Evolutionary conservation across 2,113 vertebrate species (phyloP).

Genomic region (Struthidea cinerea): DNA sequence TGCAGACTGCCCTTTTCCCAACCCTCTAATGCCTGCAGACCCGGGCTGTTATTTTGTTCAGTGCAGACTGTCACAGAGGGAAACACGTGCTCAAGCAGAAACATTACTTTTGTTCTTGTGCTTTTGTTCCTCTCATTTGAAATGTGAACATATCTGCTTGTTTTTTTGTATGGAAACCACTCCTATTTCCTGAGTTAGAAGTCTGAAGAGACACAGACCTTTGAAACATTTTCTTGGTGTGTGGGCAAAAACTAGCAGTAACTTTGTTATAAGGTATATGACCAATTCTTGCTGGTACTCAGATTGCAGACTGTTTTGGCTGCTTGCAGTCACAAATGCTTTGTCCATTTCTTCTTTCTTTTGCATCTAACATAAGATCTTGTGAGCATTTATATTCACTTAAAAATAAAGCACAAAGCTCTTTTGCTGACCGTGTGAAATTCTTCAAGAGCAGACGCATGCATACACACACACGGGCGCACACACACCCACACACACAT

Average conservation of each 20-base stretch:
- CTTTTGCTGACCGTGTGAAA: conserved; percentile 4
- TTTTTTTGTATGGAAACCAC: not conserved
- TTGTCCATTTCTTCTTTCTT: not conserved
- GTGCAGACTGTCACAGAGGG: not conserved
- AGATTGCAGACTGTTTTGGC: not conserved
- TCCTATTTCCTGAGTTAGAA: not conserved
- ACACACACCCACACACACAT: not conserved
- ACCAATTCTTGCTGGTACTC: not conserved
- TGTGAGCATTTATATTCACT: not conserved
- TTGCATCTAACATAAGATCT: not conserved
- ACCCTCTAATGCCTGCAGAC: not conserved
- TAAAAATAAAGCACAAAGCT: not conserved
- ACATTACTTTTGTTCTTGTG: not conserved
- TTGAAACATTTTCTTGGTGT: conserved; percentile 15
- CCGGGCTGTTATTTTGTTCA: not conserved
- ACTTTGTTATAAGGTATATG: not conserved
- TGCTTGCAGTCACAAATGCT: not conserved
- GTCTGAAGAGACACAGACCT: not conserved
- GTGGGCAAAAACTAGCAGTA: conserved; percentile 13
- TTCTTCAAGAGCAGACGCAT: not conserved
- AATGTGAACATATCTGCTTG: not conserved
- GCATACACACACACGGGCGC: rapidly evolving
- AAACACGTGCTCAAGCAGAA: not conserved
- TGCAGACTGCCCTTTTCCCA: not conserved
- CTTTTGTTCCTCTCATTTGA: not conserved